phyloP scores from a whole-genome alignment of 1,140 invertebrate species.

The Lineus longissimus region DNA sequence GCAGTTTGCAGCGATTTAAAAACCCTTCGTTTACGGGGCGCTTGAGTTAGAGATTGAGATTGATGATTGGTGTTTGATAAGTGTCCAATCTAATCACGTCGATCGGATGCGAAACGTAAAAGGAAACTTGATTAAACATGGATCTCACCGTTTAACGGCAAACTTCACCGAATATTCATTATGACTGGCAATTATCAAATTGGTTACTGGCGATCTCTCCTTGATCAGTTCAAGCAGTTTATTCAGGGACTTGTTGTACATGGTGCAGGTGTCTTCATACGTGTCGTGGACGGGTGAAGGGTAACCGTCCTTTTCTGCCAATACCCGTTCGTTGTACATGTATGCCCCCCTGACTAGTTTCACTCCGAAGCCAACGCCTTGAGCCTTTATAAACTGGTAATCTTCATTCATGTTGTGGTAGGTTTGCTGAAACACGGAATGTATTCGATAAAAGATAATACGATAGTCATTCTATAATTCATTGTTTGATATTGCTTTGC shows the following conservation, averaged over 20 bases:
- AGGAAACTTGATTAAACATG: too few species aligned
- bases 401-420: conserved; percentile 83
- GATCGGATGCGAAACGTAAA: too few species aligned
- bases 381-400: conserved; percentile 85
- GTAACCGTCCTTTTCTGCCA: conserved; percentile 83
- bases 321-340: conserved; percentile 76
- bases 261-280: conserved; percentile 83
- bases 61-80: too few species aligned
- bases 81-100: too few species aligned
- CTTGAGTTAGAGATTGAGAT: too few species aligned
- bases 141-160: conserved; percentile 53
- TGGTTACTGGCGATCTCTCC: conserved; percentile 36
- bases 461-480: too few species aligned
- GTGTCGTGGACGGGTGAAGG: conserved; percentile 86
- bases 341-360: conserved; percentile 96
- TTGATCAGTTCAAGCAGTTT: conserved; percentile 13
- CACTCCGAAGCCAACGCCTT: conserved; percentile 95
- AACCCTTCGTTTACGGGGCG: too few species aligned
- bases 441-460: too few species aligned
- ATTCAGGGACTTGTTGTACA: conserved; percentile 67
- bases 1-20: too few species aligned
- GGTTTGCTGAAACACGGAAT: conserved; percentile 60
- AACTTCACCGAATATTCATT: conserved; percentile 95
- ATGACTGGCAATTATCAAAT: conserved; percentile 94
- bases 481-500: neutral